Conservation (phyloP, 2,113 vertebrate genomes). For the Balaeniceps rex region DNA sequence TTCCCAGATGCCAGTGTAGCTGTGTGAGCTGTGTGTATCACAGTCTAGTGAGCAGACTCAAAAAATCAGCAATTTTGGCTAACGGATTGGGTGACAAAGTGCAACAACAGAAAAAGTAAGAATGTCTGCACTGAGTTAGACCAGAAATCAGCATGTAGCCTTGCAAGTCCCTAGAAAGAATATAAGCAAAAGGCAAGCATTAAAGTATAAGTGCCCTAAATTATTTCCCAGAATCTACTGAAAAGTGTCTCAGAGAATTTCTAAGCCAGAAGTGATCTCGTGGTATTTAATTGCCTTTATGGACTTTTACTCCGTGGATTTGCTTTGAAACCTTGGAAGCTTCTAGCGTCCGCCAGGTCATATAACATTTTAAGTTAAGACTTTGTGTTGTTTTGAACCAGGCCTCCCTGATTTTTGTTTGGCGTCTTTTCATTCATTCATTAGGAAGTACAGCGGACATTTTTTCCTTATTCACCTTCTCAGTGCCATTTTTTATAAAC, state of each 20-base stretch:
- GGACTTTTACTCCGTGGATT: background rate
- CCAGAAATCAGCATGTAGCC: background rate
- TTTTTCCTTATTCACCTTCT: background rate
- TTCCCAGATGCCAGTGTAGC: background rate
- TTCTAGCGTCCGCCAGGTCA: background rate
- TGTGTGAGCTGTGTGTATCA: background rate
- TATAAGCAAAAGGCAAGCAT: background rate
- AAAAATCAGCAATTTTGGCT: background rate
- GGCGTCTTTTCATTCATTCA: background rate
- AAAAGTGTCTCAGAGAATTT: background rate
- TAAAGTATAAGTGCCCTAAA: background rate
- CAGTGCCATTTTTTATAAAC: background rate
- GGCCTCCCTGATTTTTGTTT: background rate
- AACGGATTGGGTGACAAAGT: background rate
- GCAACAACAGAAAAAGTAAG: background rate
- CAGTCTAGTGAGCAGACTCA: background rate
- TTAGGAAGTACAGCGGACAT: background rate
- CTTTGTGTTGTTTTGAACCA: background rate
- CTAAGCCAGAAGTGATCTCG: background rate
- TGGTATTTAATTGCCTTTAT: background rate
- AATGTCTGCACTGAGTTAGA: background rate
- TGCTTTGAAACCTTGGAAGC: background rate
- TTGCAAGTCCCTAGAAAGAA: background rate
- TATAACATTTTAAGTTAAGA: background rate
- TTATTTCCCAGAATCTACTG: background rate